Evolutionary conservation across 2,888 invertebrate genomes (phyloP).

Genomic region (Selenia dentaria): DNA sequence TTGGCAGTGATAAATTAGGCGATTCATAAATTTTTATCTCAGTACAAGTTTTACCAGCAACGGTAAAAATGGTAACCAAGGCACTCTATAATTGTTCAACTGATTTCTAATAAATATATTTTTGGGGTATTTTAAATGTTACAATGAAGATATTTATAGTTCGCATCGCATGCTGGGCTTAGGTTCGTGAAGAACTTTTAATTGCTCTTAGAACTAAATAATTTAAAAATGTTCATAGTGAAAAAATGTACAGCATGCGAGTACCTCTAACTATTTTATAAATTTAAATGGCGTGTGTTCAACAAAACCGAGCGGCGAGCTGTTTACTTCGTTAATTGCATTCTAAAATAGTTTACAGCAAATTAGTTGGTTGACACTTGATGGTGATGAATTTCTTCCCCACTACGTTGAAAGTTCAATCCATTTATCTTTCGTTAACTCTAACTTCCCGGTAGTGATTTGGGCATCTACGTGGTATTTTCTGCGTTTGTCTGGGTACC

Average conservation of each 20-base stretch:
- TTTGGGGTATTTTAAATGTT: conserved; percentile 18
- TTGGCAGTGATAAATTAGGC: no score
- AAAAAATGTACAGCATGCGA: conserved; percentile 21
- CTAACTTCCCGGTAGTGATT: neutral
- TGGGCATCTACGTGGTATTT: no score
- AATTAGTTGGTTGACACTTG: neutral
- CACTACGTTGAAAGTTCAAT: neutral
- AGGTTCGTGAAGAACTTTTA: neutral
- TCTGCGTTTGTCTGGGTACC: no score
- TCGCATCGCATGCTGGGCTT: conserved; percentile 16
- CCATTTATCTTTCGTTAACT: neutral
- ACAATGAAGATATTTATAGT: conserved; percentile 1
- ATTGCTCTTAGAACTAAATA: conserved; percentile 3
- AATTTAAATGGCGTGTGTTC: conserved; percentile 2
- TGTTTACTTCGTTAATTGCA: neutral
- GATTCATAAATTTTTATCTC: no score
- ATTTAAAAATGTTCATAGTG: neutral
- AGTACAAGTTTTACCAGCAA: no score
- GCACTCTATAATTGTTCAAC: conserved; percentile 3
- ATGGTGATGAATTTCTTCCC: neutral
- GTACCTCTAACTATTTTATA: conserved; percentile 1
- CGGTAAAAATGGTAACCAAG: no score
- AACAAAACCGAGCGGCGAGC: conserved; percentile 4
- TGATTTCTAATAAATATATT: conserved; percentile 3
- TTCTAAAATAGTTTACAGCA: neutral